Percentiles rank a stretch among this genome's conserved stretches.
These are phyloP conservation scores for Drosophila anomalata DNA, from an alignment of 2,888 invertebrate genomes.

Conservation along the genomic window DNA sequence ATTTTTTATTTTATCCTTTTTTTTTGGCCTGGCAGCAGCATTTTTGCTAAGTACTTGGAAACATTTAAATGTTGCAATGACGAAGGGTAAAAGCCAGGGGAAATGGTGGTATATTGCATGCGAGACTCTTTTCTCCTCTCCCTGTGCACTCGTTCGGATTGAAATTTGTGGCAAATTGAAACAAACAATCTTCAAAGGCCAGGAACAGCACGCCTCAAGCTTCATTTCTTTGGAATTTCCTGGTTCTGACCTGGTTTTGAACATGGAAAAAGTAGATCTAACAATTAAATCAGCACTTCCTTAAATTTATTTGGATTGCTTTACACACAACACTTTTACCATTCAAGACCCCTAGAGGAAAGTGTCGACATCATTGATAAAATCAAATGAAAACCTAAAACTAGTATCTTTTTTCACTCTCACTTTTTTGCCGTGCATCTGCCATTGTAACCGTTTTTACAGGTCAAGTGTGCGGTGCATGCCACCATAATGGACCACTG, in stretches of 20 bases:
- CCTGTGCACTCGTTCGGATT: constrained; percentile 39
- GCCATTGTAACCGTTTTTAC: constrained; percentile 57
- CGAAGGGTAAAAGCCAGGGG: constrained; percentile 30
- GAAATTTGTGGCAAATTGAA: constrained; percentile 37
- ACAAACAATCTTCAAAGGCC: constrained; percentile 27
- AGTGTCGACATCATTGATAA: background rate
- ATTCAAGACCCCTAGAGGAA: background rate
- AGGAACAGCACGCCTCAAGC: constrained; percentile 36
- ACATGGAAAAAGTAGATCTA: background rate
- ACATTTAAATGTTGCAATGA: constrained; percentile 68
- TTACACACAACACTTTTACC: no score
- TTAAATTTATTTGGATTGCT: background rate
- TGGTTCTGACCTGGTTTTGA: constrained; percentile 29
- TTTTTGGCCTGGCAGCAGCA: constrained; percentile 48
- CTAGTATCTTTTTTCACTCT: background rate
- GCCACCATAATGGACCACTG: constrained; percentile 58
- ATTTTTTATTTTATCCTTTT: background rate
- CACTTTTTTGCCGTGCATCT: constrained; percentile 22
- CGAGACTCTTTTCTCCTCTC: constrained; percentile 4
- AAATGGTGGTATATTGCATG: background rate
- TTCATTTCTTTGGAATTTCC: constrained; percentile 48
- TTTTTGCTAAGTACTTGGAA: constrained; percentile 69
- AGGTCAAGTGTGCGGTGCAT: constrained; percentile 66
- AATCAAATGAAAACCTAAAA: background rate
- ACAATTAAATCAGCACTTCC: background rate